A percentile compares a stretch with the other conserved stretches of the same genome.
These are phyloP conservation scores for Chlorodrepanis virens DNA, from an alignment of 2,113 vertebrate genomes.

Conservation along the genomic window DNA sequence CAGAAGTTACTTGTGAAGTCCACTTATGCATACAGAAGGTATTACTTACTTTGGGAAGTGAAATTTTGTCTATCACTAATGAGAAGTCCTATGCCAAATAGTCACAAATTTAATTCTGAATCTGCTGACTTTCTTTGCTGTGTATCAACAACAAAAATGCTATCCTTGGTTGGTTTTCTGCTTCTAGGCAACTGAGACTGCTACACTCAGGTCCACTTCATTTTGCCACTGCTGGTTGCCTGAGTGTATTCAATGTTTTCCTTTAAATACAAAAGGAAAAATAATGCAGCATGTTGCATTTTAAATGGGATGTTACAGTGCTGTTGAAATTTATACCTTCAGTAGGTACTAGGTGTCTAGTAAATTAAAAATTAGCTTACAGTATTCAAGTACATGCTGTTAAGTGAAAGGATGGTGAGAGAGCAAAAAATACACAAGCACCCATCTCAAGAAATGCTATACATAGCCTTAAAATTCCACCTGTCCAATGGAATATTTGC, in stretches of 20 bases:
- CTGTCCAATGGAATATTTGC: constrained; percentile 27
- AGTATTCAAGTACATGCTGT: not conserved
- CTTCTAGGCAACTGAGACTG: not conserved
- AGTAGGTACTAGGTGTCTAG: not conserved
- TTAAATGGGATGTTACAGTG: not conserved
- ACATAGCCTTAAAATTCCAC: constrained; percentile 57
- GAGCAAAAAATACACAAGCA: not conserved
- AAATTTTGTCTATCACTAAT: not conserved
- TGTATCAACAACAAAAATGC: not conserved
- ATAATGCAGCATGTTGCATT: not conserved
- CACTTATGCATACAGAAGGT: not conserved
- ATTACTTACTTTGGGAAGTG: not conserved
- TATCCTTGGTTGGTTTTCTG: not conserved
- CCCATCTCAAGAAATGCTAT: constrained; percentile 47
- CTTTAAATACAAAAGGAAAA: not conserved
- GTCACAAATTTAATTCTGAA: not conserved
- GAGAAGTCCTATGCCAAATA: not conserved
- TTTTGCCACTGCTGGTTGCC: not conserved
- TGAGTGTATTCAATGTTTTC: not conserved
- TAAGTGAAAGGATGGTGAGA: not conserved
- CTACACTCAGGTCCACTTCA: not conserved
- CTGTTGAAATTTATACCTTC: not conserved
- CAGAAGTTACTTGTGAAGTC: not conserved
- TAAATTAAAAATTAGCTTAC: not conserved
- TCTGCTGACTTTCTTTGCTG: not conserved